Conservation (phyloP, 2,888 invertebrate genomes). For the Lacanobia wlatinum region DNA sequence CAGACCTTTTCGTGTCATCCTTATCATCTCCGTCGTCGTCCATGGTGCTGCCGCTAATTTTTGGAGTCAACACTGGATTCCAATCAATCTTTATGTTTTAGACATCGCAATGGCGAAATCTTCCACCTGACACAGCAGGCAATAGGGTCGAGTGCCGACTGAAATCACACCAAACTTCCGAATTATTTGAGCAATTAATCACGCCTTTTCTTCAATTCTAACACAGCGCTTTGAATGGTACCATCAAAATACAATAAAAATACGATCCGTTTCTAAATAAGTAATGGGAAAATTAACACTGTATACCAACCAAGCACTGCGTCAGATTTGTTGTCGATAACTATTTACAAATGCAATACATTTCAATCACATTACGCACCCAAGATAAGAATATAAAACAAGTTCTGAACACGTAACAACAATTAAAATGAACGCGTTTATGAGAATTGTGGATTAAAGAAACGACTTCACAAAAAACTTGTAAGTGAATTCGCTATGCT, state of each 20-base stretch:
- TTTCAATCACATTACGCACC: conserved; percentile 37
- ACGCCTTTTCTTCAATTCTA: conserved; percentile 12
- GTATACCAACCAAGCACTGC: conserved; percentile 46
- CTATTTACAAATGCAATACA: conserved; percentile 26
- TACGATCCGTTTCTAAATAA: conserved; percentile 28
- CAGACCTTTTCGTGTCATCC: conserved; percentile 95
- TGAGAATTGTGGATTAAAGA: neutral
- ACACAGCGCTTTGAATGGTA: conserved; percentile 17
- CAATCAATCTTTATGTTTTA: conserved; percentile 40
- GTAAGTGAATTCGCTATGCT: conserved; percentile 2
- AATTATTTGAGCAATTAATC: conserved; percentile 23
- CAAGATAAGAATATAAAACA: neutral
- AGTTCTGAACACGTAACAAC: conserved; percentile 8
- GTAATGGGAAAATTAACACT: conserved; percentile 42
- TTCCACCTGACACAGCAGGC: conserved; percentile 32
- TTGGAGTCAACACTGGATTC: conserved; percentile 34
- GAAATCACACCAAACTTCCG: conserved; percentile 47
- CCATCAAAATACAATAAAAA: neutral
- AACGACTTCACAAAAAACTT: conserved; percentile 18
- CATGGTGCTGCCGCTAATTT: conserved; percentile 84
- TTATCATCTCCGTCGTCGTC: conserved; percentile 96
- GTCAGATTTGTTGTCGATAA: conserved; percentile 58
- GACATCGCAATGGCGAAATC: conserved; percentile 55
- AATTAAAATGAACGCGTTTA: conserved; percentile 5
- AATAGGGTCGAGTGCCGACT: conserved; percentile 34